Evolutionary conservation across 1,140 invertebrate genomes (phyloP).

Genomic region (Gonatopus flavifemur): DNA sequence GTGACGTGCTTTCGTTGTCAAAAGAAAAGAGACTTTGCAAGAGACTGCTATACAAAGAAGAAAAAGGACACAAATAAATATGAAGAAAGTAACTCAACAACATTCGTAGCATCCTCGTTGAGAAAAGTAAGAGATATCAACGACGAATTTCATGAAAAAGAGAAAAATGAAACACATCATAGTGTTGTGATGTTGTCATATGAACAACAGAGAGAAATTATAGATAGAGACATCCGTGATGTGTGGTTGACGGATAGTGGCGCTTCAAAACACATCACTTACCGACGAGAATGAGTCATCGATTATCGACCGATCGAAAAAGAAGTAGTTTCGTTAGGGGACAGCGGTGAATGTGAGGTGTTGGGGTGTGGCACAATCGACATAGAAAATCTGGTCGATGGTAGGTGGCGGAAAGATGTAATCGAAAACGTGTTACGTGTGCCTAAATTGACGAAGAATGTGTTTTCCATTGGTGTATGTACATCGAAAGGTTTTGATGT

Average conservation of each 20-base stretch:
- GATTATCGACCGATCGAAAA: neutral
- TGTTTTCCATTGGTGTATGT: conserved; percentile 22
- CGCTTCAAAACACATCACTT: neutral
- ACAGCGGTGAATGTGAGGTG: neutral
- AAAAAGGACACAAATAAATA: neutral
- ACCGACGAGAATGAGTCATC: neutral
- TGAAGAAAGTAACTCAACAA: neutral
- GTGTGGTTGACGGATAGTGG: neutral
- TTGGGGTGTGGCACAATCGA: conserved; percentile 10
- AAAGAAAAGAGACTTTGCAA: conserved; percentile 21
- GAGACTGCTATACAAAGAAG: conserved; percentile 16
- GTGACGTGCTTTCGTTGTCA: conserved; percentile 15
- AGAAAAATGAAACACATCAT: neutral
- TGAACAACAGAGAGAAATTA: neutral
- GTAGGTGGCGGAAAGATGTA: neutral
- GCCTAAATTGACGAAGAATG: conserved; percentile 13
- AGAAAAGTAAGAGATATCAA: neutral
- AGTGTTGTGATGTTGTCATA: neutral
- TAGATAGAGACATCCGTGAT: neutral
- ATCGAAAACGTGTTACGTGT: conserved; percentile 20
- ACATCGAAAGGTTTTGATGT: conserved; percentile 16
- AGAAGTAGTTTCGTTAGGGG: neutral
- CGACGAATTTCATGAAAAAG: neutral
- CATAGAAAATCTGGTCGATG: conserved; percentile 8
- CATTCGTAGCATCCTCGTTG: neutral